These are phyloP conservation scores for Alcedo atthis DNA, from an alignment of 2,797 vertebrate species.

Conservation along the genomic window DNA sequence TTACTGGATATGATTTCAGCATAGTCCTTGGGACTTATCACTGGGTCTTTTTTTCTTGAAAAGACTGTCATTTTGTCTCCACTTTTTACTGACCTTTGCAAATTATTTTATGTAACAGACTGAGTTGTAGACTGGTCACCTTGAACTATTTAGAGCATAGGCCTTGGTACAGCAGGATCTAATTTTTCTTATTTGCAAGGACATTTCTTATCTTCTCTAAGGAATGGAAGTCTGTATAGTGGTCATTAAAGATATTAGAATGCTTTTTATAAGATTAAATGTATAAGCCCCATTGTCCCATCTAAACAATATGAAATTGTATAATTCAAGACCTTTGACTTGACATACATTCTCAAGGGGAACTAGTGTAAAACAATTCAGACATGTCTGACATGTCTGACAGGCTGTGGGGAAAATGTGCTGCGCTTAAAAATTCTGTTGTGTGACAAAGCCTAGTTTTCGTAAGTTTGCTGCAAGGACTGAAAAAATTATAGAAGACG, in stretches of 20 bases:
- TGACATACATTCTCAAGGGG: conserved; percentile 40
- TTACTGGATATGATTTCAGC: neutral
- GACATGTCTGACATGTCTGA: conserved; percentile 15
- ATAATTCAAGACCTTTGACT: neutral
- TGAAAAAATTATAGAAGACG: neutral
- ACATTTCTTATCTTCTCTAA: conserved; percentile 37
- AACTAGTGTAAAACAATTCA: neutral
- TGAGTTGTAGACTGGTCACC: conserved; percentile 31
- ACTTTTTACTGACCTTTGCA: conserved; percentile 33
- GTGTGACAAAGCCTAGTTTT: neutral
- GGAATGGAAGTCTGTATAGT: neutral
- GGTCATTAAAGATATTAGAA: conserved; percentile 38
- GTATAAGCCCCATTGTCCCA: neutral
- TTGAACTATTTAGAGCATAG: conserved; percentile 41
- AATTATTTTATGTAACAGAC: conserved; percentile 34
- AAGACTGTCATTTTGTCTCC: neutral
- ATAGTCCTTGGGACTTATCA: neutral
- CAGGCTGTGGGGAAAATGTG: neutral
- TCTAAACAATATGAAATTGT: conserved; percentile 1
- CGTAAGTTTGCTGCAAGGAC: neutral
- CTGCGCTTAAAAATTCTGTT: neutral
- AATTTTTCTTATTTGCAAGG: conserved; percentile 53
- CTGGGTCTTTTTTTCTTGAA: neutral
- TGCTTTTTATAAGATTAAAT: conserved; percentile 42
- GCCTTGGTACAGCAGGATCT: conserved; percentile 33